Evolutionary conservation across 2,888 invertebrate genomes (phyloP).

Genomic region (Acheta domesticus): DNA sequence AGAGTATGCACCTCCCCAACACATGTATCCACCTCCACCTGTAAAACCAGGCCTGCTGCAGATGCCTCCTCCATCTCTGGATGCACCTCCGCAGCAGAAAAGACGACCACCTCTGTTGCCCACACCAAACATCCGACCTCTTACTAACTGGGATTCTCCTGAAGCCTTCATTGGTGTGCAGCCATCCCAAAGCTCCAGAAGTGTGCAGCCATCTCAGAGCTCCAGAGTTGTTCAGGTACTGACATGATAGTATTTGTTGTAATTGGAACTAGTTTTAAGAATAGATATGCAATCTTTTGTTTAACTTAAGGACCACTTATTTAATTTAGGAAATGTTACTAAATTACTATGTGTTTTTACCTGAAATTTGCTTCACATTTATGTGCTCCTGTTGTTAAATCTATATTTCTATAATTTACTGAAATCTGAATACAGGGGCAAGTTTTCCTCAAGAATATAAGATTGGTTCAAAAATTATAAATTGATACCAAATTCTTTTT

Average conservation of each 20-base stretch:
- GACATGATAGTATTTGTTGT: neutral
- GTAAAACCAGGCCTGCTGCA: neutral
- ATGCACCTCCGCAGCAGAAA: neutral
- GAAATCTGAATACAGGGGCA: too few relatives aligned
- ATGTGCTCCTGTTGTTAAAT: neutral
- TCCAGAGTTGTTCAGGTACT: slow-evolving; percentile 40
- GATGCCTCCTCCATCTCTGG: neutral
- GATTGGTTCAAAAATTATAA: too few relatives aligned
- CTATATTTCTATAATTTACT: neutral
- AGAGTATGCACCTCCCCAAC: slow-evolving; percentile 21
- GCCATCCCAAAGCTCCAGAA: slow-evolving; percentile 36
- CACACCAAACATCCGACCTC: slow-evolving; percentile 28
- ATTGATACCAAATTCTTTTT: too few relatives aligned
- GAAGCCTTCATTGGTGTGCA: slow-evolving; percentile 34
- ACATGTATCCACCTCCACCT: neutral
- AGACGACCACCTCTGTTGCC: slow-evolving; percentile 31
- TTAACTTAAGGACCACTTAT: neutral
- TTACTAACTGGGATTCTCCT: slow-evolving; percentile 34
- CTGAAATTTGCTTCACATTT: neutral
- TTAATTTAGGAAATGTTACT: neutral
- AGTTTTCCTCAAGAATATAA: too few relatives aligned
- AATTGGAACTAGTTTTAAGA: neutral
- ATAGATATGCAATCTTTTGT: neutral
- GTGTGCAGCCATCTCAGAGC: slow-evolving; percentile 36
- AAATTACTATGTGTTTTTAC: neutral